Evolutionary conservation across 53 echinoderm and acorn worm species (phyloP).

Genomic region (Holothuria leucospilota): DNA sequence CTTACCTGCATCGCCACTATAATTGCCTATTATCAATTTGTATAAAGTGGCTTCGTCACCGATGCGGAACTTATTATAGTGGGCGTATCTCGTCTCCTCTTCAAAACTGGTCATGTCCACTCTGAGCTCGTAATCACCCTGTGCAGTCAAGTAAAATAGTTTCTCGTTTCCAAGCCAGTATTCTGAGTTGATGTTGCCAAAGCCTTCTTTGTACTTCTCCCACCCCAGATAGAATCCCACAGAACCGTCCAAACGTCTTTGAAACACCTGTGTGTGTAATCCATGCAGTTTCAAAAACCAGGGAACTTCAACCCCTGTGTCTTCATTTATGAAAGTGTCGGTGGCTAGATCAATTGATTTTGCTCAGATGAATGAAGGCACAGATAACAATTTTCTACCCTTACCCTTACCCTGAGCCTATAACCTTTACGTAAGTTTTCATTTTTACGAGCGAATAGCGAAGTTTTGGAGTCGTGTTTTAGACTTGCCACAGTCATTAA

Average conservation of each 20-base stretch:
- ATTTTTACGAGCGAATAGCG: too few species aligned
- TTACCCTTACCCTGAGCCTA: too few species aligned
- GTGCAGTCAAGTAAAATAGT: conserved; percentile 61
- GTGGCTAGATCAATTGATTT: too few species aligned
- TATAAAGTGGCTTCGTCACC: conserved; percentile 60
- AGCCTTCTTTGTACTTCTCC: conserved; percentile 69
- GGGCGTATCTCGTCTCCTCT: conserved; percentile 49
- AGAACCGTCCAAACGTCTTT: conserved; percentile 72
- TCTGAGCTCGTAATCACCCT: conserved; percentile 61
- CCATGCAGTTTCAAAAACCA: too few species aligned
- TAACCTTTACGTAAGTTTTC: too few species aligned
- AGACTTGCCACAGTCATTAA: too few species aligned
- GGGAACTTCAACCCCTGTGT: too few species aligned
- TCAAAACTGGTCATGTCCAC: conserved; percentile 71
- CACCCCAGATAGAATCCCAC: conserved; percentile 63
- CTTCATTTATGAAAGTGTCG: too few species aligned
- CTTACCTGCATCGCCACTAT: conserved; percentile 73
- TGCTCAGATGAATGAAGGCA: too few species aligned
- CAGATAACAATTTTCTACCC: too few species aligned
- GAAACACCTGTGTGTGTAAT: conserved; percentile 64
- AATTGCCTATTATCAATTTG: conserved; percentile 64
- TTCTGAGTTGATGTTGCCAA: conserved; percentile 72
- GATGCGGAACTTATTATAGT: conserved; percentile 72
- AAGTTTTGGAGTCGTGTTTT: too few species aligned
- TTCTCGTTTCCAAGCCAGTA: conserved; percentile 83